Base-by-base conservation (phyloP, 2,797 vertebrate genomes). In the Miopithecus talapoin region DNA sequence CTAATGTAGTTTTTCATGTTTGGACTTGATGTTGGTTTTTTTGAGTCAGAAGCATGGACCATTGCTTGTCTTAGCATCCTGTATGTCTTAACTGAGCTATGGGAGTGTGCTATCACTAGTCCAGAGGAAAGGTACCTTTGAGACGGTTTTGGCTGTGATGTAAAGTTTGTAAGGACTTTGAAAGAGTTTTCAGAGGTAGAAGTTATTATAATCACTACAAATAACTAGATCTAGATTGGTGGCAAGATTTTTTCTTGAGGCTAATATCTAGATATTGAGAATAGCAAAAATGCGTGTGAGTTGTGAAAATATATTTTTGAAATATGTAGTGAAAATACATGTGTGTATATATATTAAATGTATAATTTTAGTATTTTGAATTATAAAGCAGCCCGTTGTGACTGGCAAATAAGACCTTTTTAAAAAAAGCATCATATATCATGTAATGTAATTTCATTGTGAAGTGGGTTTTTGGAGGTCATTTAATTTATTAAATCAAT, bases 131-230 rank as follows among this genome's bases (percentile, higher is more conserved):
- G 57, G 22, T 14, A 74, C 78, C 70, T 95, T 93, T 79, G 64
- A 96, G 46, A 88, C 90, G 81, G 19, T 95, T 96, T 88, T 87
- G 72, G 84, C 55, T 88, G 30, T 36, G 1, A 55, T 53, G 11
- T 55, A 8, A 88, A 64, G 41, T 96, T 95, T 93, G 59, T 74
- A 75, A 96, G 64, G 46, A 87, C 84, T 95, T 94, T 64, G 92
- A 91, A 95, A 78, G 61, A 96, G 39, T 96, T 95, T 88, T 74
- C 89, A 85, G 74, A 96, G 22, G 28, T 84, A 75, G 17, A 97
- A 96, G 75, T 93, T 94, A 86, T 72, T 95, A 1, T 96, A 90
- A 96, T 97, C 94, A 75, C n/a, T 94, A 85, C 81, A 96, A 4
- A 90, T 89, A 95, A 93, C 53, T 81, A 6, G 4, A 89, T 93